phyloP scores from a whole-genome alignment of 2,797 vertebrate genomes.

The Sebastes hubbsi region DNA sequence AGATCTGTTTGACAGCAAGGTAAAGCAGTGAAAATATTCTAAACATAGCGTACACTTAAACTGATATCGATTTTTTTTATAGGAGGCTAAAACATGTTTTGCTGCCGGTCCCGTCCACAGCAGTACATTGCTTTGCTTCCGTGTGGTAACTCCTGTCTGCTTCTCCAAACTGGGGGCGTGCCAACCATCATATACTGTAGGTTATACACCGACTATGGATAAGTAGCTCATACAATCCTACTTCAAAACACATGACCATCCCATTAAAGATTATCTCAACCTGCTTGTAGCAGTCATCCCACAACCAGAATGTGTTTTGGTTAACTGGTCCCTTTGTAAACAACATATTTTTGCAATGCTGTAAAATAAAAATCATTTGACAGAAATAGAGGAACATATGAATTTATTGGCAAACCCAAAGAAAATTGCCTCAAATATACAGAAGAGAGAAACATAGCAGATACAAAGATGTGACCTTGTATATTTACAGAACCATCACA shows the following conservation, averaged over 20 bases:
- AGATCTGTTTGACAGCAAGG: too few relatives aligned
- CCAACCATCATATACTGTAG: too few relatives aligned
- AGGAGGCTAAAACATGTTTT: too few relatives aligned
- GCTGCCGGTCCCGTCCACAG: too few relatives aligned
- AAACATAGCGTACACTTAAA: too few relatives aligned
- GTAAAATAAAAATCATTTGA: not conserved
- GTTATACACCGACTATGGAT: too few relatives aligned
- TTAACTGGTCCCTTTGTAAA: not conserved
- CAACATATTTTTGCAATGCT: not conserved
- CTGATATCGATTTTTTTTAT: too few relatives aligned
- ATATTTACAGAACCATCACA: slow-evolving; percentile 80
- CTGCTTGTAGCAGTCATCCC: not conserved
- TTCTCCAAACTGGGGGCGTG: too few relatives aligned
- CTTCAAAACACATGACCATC: too few relatives aligned
- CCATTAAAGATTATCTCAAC: not conserved
- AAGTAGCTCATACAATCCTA: accelerated
- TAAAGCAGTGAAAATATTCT: too few relatives aligned
- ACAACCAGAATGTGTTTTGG: not conserved
- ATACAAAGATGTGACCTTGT: slow-evolving; percentile 75
- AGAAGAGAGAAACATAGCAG: slow-evolving; percentile 71
- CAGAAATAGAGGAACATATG: slow-evolving; percentile 61
- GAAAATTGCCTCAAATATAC: slow-evolving; percentile 78
- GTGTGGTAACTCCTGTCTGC: too few relatives aligned
- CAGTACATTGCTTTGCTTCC: too few relatives aligned
- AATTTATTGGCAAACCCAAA: slow-evolving; percentile 82